Percentiles rank a stretch among this genome's conserved stretches.
phyloP scores from a whole-genome alignment of 2,113 vertebrate genomes.

The Furnarius figulus region DNA sequence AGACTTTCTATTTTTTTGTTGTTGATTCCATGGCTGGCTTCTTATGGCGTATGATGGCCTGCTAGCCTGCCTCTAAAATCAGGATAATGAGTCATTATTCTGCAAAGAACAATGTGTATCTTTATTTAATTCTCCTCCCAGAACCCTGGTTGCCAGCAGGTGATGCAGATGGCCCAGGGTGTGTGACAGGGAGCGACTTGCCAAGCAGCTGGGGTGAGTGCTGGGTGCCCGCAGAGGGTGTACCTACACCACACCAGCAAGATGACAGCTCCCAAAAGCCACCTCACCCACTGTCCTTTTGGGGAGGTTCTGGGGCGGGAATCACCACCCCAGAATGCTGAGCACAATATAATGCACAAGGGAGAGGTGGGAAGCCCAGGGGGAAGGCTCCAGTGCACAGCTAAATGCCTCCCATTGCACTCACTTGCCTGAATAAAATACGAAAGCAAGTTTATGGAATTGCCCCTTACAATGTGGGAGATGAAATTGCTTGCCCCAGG shows the following conservation, averaged over 20 bases:
- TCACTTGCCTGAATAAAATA: neutral
- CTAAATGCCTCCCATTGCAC: neutral
- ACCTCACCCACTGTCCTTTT: neutral
- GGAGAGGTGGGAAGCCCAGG: neutral
- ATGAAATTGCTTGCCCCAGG: neutral
- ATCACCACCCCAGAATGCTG: neutral
- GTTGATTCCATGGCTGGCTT: neutral
- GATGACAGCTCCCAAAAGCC: neutral
- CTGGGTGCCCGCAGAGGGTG: accelerated
- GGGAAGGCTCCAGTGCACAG: neutral
- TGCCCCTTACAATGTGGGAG: neutral
- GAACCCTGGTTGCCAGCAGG: neutral
- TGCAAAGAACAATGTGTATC: neutral
- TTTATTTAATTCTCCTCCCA: neutral
- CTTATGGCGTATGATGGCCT: neutral
- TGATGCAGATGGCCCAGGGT: neutral
- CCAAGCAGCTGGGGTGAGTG: neutral
- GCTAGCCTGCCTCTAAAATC: neutral
- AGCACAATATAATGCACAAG: accelerated
- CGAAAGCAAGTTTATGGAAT: accelerated
- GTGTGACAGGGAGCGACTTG: accelerated
- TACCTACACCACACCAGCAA: accelerated
- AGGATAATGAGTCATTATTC: neutral
- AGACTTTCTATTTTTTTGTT: neutral
- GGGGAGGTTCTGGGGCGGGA: neutral